Conservation (phyloP, 1,140 invertebrate species). For the Branchinecta lindahli region DNA sequence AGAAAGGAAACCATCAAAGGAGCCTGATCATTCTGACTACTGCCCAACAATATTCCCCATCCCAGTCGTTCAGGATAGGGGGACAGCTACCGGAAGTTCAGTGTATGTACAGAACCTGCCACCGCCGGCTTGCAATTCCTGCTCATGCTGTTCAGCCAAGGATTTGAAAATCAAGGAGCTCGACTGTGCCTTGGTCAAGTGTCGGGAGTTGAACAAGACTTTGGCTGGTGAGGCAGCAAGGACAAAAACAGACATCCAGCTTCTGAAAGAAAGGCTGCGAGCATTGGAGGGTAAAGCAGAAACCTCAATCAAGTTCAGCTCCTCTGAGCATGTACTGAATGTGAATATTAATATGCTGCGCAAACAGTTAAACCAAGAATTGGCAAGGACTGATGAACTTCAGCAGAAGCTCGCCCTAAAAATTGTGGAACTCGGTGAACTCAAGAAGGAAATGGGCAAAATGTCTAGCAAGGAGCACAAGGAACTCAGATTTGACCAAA, state of each 20-base stretch:
- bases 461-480: background rate
- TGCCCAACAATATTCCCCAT: background rate
- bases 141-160: background rate
- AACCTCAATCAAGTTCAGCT: background rate
- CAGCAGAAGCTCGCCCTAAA: background rate
- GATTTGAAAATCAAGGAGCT: background rate
- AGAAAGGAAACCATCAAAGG: background rate
- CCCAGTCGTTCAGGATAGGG: background rate
- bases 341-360: background rate
- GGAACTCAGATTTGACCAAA: background rate
- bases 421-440: background rate
- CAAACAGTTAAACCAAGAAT: background rate
- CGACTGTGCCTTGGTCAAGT: background rate
- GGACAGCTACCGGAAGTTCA: background rate
- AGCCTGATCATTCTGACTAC: background rate
- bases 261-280: background rate
- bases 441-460: background rate
- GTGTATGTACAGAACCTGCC: background rate
- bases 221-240: background rate
- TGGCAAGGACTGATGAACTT: background rate
- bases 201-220: background rate
- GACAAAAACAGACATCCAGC: background rate
- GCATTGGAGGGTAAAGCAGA: background rate
- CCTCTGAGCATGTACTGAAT: slow-evolving; percentile 1
- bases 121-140: background rate